These are phyloP conservation scores for Smittia sp. DNA, from an alignment of 2,888 invertebrate genomes.

Conservation along the genomic window DNA sequence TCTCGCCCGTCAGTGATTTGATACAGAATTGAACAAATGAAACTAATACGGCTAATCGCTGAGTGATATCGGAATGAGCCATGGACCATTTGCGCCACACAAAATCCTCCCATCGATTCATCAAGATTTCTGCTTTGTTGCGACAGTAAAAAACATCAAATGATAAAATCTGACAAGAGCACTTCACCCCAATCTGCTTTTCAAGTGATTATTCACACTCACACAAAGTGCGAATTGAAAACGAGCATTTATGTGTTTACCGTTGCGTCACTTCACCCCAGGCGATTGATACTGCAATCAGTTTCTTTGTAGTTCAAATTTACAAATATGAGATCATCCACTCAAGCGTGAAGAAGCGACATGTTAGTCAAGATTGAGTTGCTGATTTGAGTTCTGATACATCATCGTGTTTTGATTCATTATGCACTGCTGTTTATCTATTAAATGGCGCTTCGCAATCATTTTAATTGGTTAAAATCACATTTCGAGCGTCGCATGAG, in stretches of 20 bases:
- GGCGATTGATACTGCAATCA: neutral
- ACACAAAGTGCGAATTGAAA: conserved; percentile 7
- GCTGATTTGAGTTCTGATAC: too few relatives aligned
- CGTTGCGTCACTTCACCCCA: neutral
- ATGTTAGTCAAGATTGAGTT: too few relatives aligned
- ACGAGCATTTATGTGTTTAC: neutral
- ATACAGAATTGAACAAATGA: conserved; percentile 16
- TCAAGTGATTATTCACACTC: conserved; percentile 14
- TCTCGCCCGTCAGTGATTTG: neutral
- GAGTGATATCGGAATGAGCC: neutral
- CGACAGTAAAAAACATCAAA: neutral
- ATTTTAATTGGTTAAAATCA: neutral
- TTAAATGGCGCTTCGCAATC: neutral
- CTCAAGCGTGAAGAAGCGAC: neutral
- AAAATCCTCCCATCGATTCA: neutral
- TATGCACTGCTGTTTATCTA: neutral
- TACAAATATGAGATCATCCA: neutral
- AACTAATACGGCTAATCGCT: conserved; percentile 13
- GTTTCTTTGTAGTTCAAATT: conserved; percentile 2
- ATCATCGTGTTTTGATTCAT: neutral
- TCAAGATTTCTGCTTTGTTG: neutral
- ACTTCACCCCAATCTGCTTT: neutral
- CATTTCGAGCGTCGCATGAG: neutral
- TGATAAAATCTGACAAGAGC: neutral
- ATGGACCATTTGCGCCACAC: neutral